phyloP scores from a whole-genome alignment of 2,797 vertebrate genomes.

The Tympanoctomys barrerae region DNA sequence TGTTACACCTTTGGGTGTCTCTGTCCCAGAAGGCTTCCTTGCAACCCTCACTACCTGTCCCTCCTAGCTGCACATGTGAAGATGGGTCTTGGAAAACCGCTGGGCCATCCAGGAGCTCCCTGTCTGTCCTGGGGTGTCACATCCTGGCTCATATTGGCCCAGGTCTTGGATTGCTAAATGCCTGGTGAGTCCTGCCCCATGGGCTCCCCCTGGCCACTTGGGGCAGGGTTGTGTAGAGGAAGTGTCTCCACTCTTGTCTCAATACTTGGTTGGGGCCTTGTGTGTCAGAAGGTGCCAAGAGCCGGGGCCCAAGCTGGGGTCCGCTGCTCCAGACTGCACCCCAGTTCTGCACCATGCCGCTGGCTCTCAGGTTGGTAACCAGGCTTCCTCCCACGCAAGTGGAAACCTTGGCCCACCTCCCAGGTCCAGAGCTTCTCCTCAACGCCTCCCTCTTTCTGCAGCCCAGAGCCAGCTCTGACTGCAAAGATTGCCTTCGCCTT shows the following conservation, averaged over 20 bases:
- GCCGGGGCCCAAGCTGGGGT: background rate
- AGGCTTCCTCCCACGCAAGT: background rate
- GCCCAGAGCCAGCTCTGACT: background rate
- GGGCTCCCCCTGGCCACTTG: background rate
- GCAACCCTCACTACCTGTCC: background rate
- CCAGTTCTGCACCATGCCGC: background rate
- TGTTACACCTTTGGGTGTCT: accelerated
- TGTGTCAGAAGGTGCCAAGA: too few species aligned
- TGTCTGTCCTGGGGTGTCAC: background rate
- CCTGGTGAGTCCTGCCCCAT: background rate
- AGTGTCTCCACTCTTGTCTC: background rate
- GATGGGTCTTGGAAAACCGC: background rate
- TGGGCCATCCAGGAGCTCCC: background rate
- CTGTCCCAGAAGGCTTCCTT: background rate
- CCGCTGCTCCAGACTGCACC: background rate
- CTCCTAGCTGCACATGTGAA: background rate
- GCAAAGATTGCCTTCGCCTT: background rate
- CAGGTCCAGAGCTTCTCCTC: background rate
- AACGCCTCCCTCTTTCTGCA: background rate
- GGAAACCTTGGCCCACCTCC: background rate
- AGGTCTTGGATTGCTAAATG: accelerated
- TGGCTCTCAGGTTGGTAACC: background rate
- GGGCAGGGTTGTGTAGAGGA: accelerated
- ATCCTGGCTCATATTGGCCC: background rate
- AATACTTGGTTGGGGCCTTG: background rate